Base-by-base conservation (phyloP, 2,888 invertebrate species). In the Furcula furcula region DNA sequence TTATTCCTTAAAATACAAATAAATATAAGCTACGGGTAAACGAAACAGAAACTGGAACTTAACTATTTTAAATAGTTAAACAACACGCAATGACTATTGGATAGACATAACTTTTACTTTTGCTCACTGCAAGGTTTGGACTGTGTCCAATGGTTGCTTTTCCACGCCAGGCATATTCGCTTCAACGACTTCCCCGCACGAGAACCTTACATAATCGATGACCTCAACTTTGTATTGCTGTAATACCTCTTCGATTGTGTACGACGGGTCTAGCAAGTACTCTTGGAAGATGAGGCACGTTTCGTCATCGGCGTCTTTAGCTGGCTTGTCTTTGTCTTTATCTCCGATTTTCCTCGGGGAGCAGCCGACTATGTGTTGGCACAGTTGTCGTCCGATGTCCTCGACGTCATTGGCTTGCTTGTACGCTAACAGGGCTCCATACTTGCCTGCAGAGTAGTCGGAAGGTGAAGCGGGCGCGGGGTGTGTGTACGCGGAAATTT, bases 331-430 rank as follows among this genome's bases (percentile, higher is more conserved):
- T 29, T 74, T 79, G 9, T 85, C 84, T 45, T 90, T 87, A 48
- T 91, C 76, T 0, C 96, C 97, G 40, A 97, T 91, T 82, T 93
- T 94, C 20, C 65, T 74, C 0, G 97, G 97, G 57, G 94, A 94
- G 91, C 96, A 93, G 16, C 97, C 97, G 12, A 98, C 96, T 58
- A 98, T 93, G 67, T 98, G 98, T 72, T 98, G 98, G 69, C 97
- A 97, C 4, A 98, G 75, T 62, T 95, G 93, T 53, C 92, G 91
- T 10, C 94, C 94, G 6, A 95, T 64, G 34, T 88, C 81, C 27
- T 89, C 79, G 1, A 71, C 60, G 28, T 65, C 79, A 35, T 55
- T 69, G 29, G 62, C 63, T 57, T 82, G 89, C 68, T 86, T 91
- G 65, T 94, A 93, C 12, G 95, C 95, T 0, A 98, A 86, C 28